A percentile compares a stretch with the other conserved stretches of the same genome.
Conservation (phyloP, 1,140 invertebrate genomes). For the Drosophila bipectinata region DNA sequence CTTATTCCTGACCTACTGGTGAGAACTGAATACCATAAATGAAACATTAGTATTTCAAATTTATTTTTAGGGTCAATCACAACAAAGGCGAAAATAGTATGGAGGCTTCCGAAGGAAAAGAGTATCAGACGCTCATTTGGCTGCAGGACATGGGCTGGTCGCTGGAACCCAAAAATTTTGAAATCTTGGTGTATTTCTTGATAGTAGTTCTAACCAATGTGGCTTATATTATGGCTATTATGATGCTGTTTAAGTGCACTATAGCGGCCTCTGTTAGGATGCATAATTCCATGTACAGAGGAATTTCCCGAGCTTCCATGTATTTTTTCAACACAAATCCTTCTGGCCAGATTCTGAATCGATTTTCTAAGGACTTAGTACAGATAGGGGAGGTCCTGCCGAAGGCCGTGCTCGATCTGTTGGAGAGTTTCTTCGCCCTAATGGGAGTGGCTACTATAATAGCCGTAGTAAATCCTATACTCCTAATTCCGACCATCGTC, state of each 20-base stretch:
- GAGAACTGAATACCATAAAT: not conserved
- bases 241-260: constrained; percentile 87
- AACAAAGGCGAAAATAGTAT: too few relatives aligned
- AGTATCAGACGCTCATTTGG: constrained; percentile 83
- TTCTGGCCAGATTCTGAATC: constrained; percentile 89
- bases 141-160: constrained; percentile 38
- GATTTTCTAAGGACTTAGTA: constrained; percentile 94
- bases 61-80: constrained; percentile 6
- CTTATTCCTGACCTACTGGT: constrained; percentile 88
- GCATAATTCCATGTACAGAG: constrained; percentile 91
- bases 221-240: constrained; percentile 87
- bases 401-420: constrained; percentile 88
- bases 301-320: constrained; percentile 90
- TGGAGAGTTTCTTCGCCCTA: constrained; percentile 90
- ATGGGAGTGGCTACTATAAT: constrained; percentile 91
- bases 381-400: constrained; percentile 94
- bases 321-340: constrained; percentile 93
- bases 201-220: constrained; percentile 87
- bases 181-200: constrained; percentile 80
- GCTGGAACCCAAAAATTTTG: constrained; percentile 57
- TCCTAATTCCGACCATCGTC: constrained; percentile 89
- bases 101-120: too few relatives aligned
- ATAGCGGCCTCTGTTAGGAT: constrained; percentile 90
- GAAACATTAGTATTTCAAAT: too few relatives aligned
- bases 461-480: constrained; percentile 90